Conservation (phyloP, 1,140 invertebrate genomes). For the Bradysia coprophila region DNA sequence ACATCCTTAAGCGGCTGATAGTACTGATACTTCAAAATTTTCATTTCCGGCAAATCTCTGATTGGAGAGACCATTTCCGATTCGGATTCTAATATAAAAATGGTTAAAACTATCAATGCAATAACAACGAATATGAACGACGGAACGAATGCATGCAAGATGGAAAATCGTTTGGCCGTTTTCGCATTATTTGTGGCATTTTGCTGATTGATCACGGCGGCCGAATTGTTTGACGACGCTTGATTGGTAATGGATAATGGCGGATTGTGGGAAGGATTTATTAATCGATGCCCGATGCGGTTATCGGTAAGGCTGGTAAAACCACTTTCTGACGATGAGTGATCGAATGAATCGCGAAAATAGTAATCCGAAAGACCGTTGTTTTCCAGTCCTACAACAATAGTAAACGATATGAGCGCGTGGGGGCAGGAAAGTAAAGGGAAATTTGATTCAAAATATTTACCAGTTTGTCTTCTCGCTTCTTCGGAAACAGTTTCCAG, state of each 20-base stretch:
- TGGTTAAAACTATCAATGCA: conserved; percentile 38
- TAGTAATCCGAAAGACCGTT: conserved; percentile 33
- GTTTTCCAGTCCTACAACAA: conserved; percentile 7
- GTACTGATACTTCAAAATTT: conserved; percentile 56
- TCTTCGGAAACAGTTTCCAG: conserved; percentile 44
- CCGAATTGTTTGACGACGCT: conserved; percentile 1
- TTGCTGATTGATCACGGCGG: conserved; percentile 5
- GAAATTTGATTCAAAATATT: conserved; percentile 1
- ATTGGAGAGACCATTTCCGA: conserved; percentile 44
- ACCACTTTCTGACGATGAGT: conserved; percentile 35
- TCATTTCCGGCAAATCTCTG: conserved; percentile 59
- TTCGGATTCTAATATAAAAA: conserved; percentile 58
- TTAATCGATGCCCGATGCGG: conserved; percentile 11
- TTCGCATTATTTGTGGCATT: conserved; percentile 9
- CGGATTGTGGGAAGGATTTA: conserved; percentile 11
- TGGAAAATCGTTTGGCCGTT: conserved; percentile 29
- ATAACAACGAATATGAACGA: conserved; percentile 47
- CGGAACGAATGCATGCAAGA: conserved; percentile 48
- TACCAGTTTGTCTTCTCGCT: conserved; percentile 4
- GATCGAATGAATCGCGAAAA: conserved; percentile 55
- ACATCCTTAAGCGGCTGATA: conserved; percentile 38
- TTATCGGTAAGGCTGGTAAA: conserved; percentile 28
- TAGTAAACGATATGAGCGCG: background rate
- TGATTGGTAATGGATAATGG: conserved; percentile 2
- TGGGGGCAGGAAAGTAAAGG: too few relatives aligned